These are phyloP conservation scores for Phycodurus eques DNA, from an alignment of 2,113 vertebrate genomes.

Conservation along the genomic window DNA sequence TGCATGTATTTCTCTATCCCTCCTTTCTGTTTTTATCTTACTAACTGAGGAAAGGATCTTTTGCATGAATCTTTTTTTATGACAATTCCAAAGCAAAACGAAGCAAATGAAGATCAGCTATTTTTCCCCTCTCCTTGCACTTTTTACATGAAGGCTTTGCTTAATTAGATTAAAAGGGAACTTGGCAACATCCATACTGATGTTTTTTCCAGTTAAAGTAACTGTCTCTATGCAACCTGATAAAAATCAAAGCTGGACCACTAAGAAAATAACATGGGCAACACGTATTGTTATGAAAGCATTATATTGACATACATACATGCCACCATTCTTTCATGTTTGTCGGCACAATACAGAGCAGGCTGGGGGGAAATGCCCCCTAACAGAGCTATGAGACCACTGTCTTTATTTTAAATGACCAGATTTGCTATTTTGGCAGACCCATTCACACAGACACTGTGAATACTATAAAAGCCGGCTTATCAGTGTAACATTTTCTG, in stretches of 20 bases:
- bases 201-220: slow-evolving; percentile 66
- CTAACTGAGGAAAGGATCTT: background rate
- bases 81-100: slow-evolving; percentile 48
- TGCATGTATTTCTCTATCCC: slow-evolving; percentile 7
- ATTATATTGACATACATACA: slow-evolving; percentile 27
- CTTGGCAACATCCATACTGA: slow-evolving; percentile 50
- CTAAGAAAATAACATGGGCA: slow-evolving; percentile 29
- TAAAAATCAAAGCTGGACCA: slow-evolving; percentile 39
- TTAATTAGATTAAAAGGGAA: slow-evolving; percentile 72
- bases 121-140: slow-evolving; percentile 14
- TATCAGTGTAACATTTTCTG: too few species aligned
- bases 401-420: too few species aligned
- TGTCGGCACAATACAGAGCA: slow-evolving; percentile 39
- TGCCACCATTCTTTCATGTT: background rate
- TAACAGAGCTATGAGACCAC: background rate
- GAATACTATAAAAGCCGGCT: too few species aligned
- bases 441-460: too few species aligned
- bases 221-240: slow-evolving; percentile 56
- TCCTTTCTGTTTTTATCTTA: background rate
- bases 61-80: slow-evolving; percentile 33
- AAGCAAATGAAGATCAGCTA: slow-evolving; percentile 36
- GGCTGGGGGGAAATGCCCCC: slow-evolving; percentile 6
- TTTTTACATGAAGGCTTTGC: slow-evolving; percentile 40
- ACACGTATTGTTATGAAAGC: slow-evolving; percentile 29
- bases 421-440: too few species aligned